Conservation (phyloP, 2,888 invertebrate genomes). For the Cerastoderma edule region DNA sequence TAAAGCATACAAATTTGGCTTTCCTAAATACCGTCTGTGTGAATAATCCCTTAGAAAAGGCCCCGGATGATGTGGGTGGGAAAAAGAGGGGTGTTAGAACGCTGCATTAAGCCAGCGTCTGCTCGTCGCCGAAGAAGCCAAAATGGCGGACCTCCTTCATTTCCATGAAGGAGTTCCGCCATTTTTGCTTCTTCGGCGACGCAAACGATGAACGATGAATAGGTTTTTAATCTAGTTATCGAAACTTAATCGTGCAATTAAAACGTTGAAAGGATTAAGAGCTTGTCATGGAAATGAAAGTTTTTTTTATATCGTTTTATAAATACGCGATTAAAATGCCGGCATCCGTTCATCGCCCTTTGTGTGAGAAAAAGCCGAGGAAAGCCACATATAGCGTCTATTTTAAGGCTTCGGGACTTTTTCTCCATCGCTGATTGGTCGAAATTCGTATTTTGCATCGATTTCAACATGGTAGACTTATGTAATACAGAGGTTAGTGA, state of each 20-base stretch:
- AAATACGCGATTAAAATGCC: not conserved
- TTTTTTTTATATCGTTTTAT: not conserved
- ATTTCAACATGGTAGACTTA: too few species aligned
- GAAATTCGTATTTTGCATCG: too few species aligned
- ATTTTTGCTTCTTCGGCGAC: not conserved
- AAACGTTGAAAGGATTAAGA: not conserved
- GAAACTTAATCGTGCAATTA: not conserved
- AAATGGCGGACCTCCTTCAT: not conserved
- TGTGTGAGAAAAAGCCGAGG: too few species aligned
- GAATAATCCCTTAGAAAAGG: not conserved
- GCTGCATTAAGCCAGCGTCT: not conserved
- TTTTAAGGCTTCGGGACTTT: not conserved
- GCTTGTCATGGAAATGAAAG: not conserved
- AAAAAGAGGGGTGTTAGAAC: not conserved
- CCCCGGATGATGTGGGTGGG: not conserved
- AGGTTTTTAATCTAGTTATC: not conserved
- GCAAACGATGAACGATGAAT: not conserved
- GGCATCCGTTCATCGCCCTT: too few species aligned
- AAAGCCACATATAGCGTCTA: not conserved
- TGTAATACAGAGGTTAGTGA: not conserved
- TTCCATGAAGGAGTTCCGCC: not conserved
- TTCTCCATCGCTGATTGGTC: not conserved
- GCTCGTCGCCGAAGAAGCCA: not conserved
- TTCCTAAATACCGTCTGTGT: too few species aligned
- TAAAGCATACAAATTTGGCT: too few species aligned